These are phyloP conservation scores for Cryptocheilus praepositus DNA, from an alignment of 2,888 invertebrate species.

Conservation along the genomic window DNA sequence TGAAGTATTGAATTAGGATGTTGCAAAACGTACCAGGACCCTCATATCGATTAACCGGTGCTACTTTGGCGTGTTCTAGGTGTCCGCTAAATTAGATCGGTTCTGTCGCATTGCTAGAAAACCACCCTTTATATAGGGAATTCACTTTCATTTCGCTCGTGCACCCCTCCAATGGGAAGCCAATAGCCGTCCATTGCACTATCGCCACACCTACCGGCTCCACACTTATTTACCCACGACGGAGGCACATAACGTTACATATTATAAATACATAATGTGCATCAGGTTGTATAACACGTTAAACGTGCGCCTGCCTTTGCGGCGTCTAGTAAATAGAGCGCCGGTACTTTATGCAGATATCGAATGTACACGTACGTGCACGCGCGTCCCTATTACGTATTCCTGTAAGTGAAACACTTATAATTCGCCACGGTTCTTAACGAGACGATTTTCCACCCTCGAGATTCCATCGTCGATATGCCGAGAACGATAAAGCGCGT, in stretches of 20 bases:
- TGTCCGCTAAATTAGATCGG: conserved; percentile 61
- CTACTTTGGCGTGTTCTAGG: conserved; percentile 51
- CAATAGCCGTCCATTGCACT: conserved; percentile 59
- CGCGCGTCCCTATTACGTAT: conserved; percentile 17
- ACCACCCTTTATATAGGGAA: conserved; percentile 75
- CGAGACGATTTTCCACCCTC: conserved; percentile 30
- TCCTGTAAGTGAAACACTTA: not conserved
- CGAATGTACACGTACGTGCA: conserved; percentile 12
- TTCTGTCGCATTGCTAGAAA: conserved; percentile 65
- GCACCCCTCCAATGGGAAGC: conserved; percentile 68
- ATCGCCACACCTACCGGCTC: conserved; percentile 71
- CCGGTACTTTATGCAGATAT: conserved; percentile 51
- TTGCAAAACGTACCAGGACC: conserved; percentile 66
- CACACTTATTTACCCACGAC: conserved; percentile 60
- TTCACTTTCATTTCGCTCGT: conserved; percentile 72
- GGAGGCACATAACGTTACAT: conserved; percentile 50
- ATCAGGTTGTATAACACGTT: conserved; percentile 67
- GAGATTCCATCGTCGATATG: conserved; percentile 16
- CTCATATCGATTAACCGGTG: conserved; percentile 64
- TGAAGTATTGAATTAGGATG: too few species aligned
- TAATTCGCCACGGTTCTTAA: conserved; percentile 18
- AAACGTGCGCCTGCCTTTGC: conserved; percentile 51
- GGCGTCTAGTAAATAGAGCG: conserved; percentile 52
- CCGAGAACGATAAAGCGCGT: too few species aligned
- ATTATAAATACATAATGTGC: conserved; percentile 66